Base-by-base conservation (phyloP, 2,113 vertebrate genomes). In the Scomber scombrus region DNA sequence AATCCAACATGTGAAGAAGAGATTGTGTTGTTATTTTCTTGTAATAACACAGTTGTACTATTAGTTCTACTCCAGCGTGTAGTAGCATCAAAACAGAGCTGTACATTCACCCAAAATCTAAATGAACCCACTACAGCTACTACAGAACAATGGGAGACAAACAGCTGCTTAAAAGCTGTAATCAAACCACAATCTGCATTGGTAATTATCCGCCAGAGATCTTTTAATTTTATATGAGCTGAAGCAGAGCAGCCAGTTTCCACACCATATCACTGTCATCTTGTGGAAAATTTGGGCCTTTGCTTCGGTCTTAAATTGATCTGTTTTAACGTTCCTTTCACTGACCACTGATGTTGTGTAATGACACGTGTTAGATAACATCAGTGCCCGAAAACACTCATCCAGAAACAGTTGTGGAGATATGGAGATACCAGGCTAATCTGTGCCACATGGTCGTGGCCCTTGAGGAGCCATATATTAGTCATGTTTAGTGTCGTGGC, bases 141-240 rank as follows among this genome's bases (percentile, higher is more conserved):
- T 26, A 14, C 51, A 51, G 47, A 81, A 78, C 51, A 82, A 72
- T 23, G 54, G 50, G 3, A 29, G 43, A 46, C 67, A 71, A 80
- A 47, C 19, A 0, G 2, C 64, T 26, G 31, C 46, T 64, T 16
- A 43, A 65, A 65, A 26, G 56, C 57, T 86, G 19, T 54, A 83
- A 87, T 86, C 75, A 84, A 71, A 73, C 69, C 75, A 58, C 73
- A 67, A 65, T 70, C 80, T 64, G 73, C 72, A 57, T 50, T 70
- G 62, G 55, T 80, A 75, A 85, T 84, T 65, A 88, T 70, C 74
- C 61, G 65, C 60, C 3, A n/a, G 45, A 71, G 68, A 72, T 82
- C 51, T 34, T 67, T 63, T 73, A 19, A 71, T 75, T 67, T 19
- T 29, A 54, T 15, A 8, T 51, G 62, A 66, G 21, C 60, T 51